Conservation (phyloP, 1,140 invertebrate species). For the Cydia pomonella region DNA sequence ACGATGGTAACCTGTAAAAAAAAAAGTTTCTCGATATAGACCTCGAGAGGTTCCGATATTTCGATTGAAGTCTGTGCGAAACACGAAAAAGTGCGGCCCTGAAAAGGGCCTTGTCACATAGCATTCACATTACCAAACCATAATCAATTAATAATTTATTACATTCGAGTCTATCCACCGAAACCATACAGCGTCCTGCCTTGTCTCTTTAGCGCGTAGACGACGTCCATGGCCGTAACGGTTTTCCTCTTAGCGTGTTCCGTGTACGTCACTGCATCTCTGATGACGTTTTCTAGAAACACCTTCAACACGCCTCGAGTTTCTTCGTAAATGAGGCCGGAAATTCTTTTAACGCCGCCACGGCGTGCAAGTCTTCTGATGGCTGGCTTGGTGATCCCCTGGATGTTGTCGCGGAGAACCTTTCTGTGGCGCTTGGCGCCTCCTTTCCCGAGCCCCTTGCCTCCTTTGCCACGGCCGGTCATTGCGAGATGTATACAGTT, state of each 20-base stretch:
- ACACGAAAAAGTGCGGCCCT: constrained; percentile 52
- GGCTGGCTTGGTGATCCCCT: constrained; percentile 60
- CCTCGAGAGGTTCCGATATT: too few relatives aligned
- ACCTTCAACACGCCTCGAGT: constrained; percentile 83
- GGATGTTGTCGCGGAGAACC: constrained; percentile 86
- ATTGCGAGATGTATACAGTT: constrained; percentile 55
- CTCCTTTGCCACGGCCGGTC: constrained; percentile 85
- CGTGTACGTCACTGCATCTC: constrained; percentile 89
- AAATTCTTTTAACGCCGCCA: constrained; percentile 86
- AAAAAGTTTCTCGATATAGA: too few relatives aligned
- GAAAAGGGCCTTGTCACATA: constrained; percentile 59
- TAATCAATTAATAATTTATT: constrained; percentile 17
- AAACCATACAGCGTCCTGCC: constrained; percentile 85
- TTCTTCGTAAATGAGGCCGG: constrained; percentile 48
- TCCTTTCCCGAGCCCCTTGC: constrained; percentile 86
- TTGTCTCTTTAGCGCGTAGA: constrained; percentile 90
- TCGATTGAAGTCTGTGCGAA: constrained; percentile 23
- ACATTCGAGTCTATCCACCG: constrained; percentile 75
- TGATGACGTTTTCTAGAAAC: constrained; percentile 90
- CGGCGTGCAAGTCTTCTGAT: constrained; percentile 83
- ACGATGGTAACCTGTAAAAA: too few relatives aligned
- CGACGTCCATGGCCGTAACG: constrained; percentile 92
- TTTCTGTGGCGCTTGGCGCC: constrained; percentile 86
- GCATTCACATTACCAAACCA: not conserved
- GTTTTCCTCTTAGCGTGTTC: constrained; percentile 92